phyloP scores from a whole-genome alignment of 2,888 invertebrate species.

The Agonopterix heracliana region DNA sequence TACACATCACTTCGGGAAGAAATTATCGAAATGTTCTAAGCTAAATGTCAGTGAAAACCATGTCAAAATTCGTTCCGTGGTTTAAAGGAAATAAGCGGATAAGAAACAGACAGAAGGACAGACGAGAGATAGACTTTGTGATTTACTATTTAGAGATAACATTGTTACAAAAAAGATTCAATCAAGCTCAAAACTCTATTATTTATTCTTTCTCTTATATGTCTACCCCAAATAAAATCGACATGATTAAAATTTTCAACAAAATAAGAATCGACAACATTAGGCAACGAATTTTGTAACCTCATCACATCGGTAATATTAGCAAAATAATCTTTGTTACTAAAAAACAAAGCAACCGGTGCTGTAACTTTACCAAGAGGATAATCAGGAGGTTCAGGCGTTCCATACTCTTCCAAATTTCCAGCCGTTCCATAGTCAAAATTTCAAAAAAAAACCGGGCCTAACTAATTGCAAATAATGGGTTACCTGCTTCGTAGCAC shows the following conservation, averaged over 20 bases:
- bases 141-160: no score
- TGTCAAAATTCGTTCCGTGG: no score
- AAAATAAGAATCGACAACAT: constrained; percentile 12
- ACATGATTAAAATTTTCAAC: constrained; percentile 16
- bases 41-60: no score
- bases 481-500: constrained; percentile 47
- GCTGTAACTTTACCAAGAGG: background rate
- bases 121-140: no score
- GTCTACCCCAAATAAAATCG: constrained; percentile 11
- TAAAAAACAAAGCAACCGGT: constrained; percentile 15
- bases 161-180: background rate
- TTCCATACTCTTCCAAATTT: constrained; percentile 7
- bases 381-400: background rate
- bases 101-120: no score
- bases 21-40: no score
- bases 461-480: constrained; percentile 17
- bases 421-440: constrained; percentile 10
- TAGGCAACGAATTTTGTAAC: background rate
- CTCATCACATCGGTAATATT: background rate
- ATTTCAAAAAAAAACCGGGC: constrained; percentile 11
- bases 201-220: background rate
- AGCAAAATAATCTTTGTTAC: constrained; percentile 15
- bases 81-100: no score
- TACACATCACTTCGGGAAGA: no score
- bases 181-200: background rate